Evolutionary conservation across 2,113 vertebrate species (phyloP), one percentile per base, ranked within the genome.

Genomic region (Pseudorasbora parva): DNA sequence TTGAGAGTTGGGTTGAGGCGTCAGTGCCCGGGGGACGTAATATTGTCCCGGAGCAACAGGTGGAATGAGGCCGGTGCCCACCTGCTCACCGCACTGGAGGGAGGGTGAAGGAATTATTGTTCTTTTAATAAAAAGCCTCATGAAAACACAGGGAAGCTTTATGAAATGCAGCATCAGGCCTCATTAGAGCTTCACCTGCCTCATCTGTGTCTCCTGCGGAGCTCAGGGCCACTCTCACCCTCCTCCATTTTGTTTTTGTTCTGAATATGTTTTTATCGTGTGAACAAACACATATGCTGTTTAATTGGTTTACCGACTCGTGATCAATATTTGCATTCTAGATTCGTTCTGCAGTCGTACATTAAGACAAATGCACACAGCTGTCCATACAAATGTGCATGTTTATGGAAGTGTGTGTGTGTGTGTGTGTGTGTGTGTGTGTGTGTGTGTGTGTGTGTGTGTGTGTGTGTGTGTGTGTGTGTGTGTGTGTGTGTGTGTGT

Each of bases 11-110:
- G 68, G 21, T 37, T 71, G 68, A 71, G 37, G 37, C 43, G 41
- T 45, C 68, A 71, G 37, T 25, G 68, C 68, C 68, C 21, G 11
- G 41, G 68, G 17, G 75, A 88, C 71, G 82, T 15, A 71, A 88
- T 89, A 86, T 90, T 91, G 83, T 86, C 64, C 74, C 62, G 88
- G 83, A 83, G 84, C 87, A 92, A 93, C 93, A 93, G 92, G 92
- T 93, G 92, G 90, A 91, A 87, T 82, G 81, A 87, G 88, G 82
- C 77, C 56, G 87, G 60, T 30, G 59, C 78, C 25, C 91, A 92
- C 89, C 88, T 90, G 91, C 89, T 85, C 84, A 54, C 83, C 84
- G 79, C 69, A 19, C 15, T 33, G 62, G 30, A 37, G 62, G 62
- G 62, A 15, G 59, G 59, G 59, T 23, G 23, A 27, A 14, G 60